Evolutionary conservation across 23 tunicate genomes (phyloP).

Genomic region (Botrylloides violaceus): DNA sequence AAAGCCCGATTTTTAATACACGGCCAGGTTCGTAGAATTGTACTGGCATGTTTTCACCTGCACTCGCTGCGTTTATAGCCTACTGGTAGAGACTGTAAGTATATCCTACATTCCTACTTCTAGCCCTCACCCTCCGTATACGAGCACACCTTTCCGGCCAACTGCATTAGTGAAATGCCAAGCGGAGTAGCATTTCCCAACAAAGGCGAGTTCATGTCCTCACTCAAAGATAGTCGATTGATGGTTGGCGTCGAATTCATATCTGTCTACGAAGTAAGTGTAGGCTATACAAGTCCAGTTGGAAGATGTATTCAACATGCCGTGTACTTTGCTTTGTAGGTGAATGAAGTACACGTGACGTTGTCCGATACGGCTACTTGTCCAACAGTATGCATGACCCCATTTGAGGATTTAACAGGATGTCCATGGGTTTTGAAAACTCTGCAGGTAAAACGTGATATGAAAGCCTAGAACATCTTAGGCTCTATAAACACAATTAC

Average conservation of each 20-base stretch:
- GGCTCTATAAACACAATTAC: neutral
- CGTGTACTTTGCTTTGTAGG: slow-evolving; percentile 28
- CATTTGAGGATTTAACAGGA: slow-evolving; percentile 88
- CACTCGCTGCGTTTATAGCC: neutral
- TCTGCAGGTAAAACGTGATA: slow-evolving; percentile 11
- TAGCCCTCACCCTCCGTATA: slow-evolving; percentile 92
- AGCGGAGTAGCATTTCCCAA: slow-evolving; percentile 97
- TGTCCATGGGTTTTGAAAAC: slow-evolving; percentile 97
- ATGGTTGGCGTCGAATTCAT: slow-evolving; percentile 75
- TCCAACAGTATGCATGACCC: slow-evolving; percentile 93
- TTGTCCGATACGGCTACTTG: slow-evolving; percentile 54
- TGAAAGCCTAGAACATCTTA: neutral
- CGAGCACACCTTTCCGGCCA: slow-evolving; percentile 89
- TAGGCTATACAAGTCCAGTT: no score
- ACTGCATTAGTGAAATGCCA: slow-evolving; percentile 95
- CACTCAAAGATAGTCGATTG: slow-evolving; percentile 61
- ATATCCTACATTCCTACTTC: neutral
- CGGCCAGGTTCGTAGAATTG: slow-evolving; percentile 69
- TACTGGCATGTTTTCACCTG: no score
- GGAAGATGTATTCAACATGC: neutral
- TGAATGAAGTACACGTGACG: slow-evolving; percentile 88
- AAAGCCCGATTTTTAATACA: slow-evolving; percentile 81
- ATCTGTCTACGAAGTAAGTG: slow-evolving; percentile 64
- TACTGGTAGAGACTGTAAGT: neutral
- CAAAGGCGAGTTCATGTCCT: slow-evolving; percentile 78